Base-by-base conservation (phyloP, 1,140 invertebrate species). In the Antheraea mylitta region DNA sequence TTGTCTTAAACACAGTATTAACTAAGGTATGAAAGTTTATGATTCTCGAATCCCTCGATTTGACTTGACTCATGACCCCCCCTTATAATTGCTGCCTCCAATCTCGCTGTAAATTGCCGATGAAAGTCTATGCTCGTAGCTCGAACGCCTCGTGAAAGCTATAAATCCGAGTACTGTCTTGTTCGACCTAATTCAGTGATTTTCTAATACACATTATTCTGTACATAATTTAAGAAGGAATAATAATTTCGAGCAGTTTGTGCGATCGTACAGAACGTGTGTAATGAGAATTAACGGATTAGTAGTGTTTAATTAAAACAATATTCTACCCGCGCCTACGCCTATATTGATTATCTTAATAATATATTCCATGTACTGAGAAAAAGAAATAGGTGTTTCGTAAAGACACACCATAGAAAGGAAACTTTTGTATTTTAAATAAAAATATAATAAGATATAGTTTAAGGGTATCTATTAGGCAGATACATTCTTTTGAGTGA, bases 151-250 rank as follows among this genome's bases (percentile, higher is more conserved):
- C 65, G 66, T 66, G 45, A 67, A 64, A 36, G 69, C 60, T 67
- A 71, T 71, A 71, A 71, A 71, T 71, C 60, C 69, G 18, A 58
- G 53, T 66, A 13, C 45, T 53, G 65, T 19, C 62, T 71, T 65
- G 67, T 66, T 66, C 67, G 69, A 71, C 69, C 65, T 67, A 71
- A 67, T 67, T 67, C 45, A 58, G n/a, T 42, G 61, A 65, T 66
- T 71, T 67, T 71, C 65, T 48, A 63, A 58, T 61, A 58, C 9
- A 53, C 45, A 53, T 53, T 16, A 53, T 9, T 13, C 13, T 53
- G 45, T 53, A 53, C 45, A 16, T 53, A 53, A 53, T 53, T 53
- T 53, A 53, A 16, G 45, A 6, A 9, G 45, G 13, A 53, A 53
- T 53, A 13, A 53, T 53, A 16, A 13, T 53, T 16, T 13, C 16